Percentiles rank a stretch among this genome's conserved stretches.
These are phyloP conservation scores for Aphaenogaster rudis DNA, from an alignment of 1,140 invertebrate species.

Conservation along the genomic window DNA sequence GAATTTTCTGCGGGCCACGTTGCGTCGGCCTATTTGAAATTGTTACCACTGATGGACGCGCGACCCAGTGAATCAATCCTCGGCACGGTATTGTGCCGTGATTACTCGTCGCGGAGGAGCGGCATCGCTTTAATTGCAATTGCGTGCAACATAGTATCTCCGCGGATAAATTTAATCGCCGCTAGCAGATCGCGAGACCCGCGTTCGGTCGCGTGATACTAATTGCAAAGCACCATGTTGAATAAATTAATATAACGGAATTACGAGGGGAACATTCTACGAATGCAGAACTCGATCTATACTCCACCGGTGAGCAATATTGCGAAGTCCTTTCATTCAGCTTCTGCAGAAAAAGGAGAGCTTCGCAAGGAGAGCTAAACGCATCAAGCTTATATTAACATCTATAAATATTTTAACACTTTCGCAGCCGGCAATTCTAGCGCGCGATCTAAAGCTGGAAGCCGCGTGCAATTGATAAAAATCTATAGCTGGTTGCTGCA, in stretches of 20 bases:
- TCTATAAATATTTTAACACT: neutral
- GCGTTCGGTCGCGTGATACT: neutral
- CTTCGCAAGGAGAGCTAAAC: neutral
- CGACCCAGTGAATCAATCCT: slow-evolving; percentile 31
- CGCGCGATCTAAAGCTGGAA: too few relatives aligned
- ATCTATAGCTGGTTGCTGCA: too few relatives aligned
- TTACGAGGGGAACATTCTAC: neutral
- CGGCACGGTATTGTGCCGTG: slow-evolving; percentile 32
- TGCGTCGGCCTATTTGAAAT: slow-evolving; percentile 49
- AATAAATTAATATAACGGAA: slow-evolving; percentile 9
- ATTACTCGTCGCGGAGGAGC: slow-evolving; percentile 16
- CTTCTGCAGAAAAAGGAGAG: neutral
- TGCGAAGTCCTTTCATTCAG: neutral
- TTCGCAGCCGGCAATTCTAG: too few relatives aligned
- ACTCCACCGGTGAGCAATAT: neutral
- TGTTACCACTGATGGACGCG: slow-evolving; percentile 6
- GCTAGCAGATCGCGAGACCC: neutral
- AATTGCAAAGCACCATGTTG: neutral
- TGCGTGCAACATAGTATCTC: slow-evolving; percentile 26
- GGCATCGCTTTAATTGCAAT: slow-evolving; percentile 24
- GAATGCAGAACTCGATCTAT: neutral
- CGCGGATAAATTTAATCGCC: slow-evolving; percentile 35
- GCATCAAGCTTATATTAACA: neutral
- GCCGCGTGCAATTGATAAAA: too few relatives aligned
- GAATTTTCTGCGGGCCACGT: slow-evolving; percentile 47